Base-by-base conservation (phyloP, 2,113 vertebrate genomes). In the Anoura caudifer region DNA sequence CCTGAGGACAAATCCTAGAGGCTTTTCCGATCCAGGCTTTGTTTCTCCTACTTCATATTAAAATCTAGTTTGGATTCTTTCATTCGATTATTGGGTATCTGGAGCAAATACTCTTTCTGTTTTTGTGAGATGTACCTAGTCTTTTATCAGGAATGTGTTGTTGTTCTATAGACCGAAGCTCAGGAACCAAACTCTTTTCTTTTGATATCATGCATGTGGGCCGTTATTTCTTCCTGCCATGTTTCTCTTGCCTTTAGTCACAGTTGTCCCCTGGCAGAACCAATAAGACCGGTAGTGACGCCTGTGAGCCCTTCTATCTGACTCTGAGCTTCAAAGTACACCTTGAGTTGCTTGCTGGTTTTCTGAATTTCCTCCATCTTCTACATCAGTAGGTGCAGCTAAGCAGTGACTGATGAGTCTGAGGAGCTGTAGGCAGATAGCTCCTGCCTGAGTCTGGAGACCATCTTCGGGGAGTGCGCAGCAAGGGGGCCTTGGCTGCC, bases 381-480 rank as follows among this genome's bases (percentile, higher is more conserved):
- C 15, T 16, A 5, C 28, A 1, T 17, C 0, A 16, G 7, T 14
- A 56, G 82, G 9, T 63, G 15, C 26, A 12, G 20, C 36, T 13
- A 24, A 15, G 12, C 16, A n/a, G 4, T 45, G 83, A 33, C 13
- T 2, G 8, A 14, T 33, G 36, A 52, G 31, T 76, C n/a, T 15
- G 38, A 63, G 36, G 41, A 73, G n/a, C 8, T n/a, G 10, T 38
- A 59, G 43, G 38, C 0, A 56, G 52, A 12, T 20, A 0, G 33
- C 38, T 9, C 5, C 41, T 38, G n/a, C 11, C 10, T n/a, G 26
- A 3, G 3, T 14, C n/a, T 28, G n/a, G 24, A 26, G 33, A 11
- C 19, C 41, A 15, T 45, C 24, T 15, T 54, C 26, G 2, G 7
- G 5, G 1, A 5, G 20, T 41, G 11, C 2, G 1, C 15, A 19